Evolutionary conservation across 2,888 invertebrate species (phyloP), one percentile per base, ranked within the genome.

Genomic region (Peribatodes rhomboidaria): DNA sequence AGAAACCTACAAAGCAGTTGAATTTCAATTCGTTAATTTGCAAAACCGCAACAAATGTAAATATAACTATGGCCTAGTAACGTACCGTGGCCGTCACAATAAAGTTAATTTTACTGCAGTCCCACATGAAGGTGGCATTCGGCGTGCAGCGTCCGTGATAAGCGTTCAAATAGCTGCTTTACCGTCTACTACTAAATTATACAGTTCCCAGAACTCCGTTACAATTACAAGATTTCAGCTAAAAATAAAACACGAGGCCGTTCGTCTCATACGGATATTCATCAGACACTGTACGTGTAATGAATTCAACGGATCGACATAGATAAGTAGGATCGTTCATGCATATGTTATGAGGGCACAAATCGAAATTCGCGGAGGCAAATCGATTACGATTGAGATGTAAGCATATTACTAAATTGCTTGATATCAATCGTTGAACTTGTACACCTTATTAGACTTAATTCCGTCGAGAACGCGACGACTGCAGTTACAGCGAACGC

Each of bases 71-170:
- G 33, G 18, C 18, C 8, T 39, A 39, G 41, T 41, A 55, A 41
- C 8, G 35, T 41, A 42, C 18, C 8, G 42, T 20, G 16, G 35
- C 33, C 42, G 42, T 61, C 65, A 59, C 57, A 77, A 79, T 82
- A 79, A 79, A 73, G 76, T 75, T 76, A 76, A 80, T 78, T 77
- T 80, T 79, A 81, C 77, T 78, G 74, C 78, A 78, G 80, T 80
- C 80, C 82, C 72, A 75, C 69, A 75, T 79, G 78, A 83, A 84
- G 85, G 82, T 78, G 80, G 73, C 78, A 71, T 77, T 79, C 75
- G 72, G 74, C 74, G 79, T 77, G 77, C 77, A 71, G 61, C 71
- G 41, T 58, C 20, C 82, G 85, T 85, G 86, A 83, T 78, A 73
- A 59, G 81, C 79, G 71, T 86, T 76, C 79, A 76, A 87, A 88